Base-by-base conservation (phyloP, 1,140 invertebrate genomes). In the Dendrolimus kikuchii region DNA sequence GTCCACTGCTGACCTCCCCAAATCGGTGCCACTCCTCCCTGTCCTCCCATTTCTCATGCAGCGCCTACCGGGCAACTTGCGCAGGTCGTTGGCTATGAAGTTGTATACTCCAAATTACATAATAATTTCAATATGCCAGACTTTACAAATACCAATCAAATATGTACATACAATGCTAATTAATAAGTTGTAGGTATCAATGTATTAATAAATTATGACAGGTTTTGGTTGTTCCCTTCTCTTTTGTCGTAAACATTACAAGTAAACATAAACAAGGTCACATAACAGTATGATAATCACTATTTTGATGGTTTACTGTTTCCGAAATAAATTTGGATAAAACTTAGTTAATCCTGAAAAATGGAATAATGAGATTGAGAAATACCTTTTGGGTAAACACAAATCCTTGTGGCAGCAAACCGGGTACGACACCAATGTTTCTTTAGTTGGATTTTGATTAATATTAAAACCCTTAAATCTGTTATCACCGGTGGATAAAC, bases 401-500 rank as follows among this genome's bases (percentile, higher is more conserved):
- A 78, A 71, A 68, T 86, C 81, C 46, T 73, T 73, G 59, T 81
- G 71, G 62, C 47, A 68, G 64, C 72, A 77, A 47, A 75, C 68
- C 54, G 73, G 69, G 60, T 74, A 69, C 42, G 60, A 49, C 60
- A 71, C 49, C 8, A 73, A 52, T 51, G 62, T 49, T 55, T 86
- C 83, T 55, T 80, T 84, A 36, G 59, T 55, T 38, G 66, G 60
- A 52, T 67, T 81, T 66, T 81, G 76, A 54, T 74, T 83, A 40
- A 84, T 61, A 64, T 80, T 81, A 6, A 86, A 57, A 61, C 60
- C 81, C 57, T 84, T 86, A 7, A 86, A 72, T 68, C 66, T 80
- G 64, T 62, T 81, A 62, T 86, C 83, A 51, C 77, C 75, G 44
- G 81, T 73, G 63, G 83, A 86, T 57, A 86, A 71, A 51, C 83